These are phyloP conservation scores for Germaria angustata DNA, from an alignment of 2,888 invertebrate species.

Conservation along the genomic window DNA sequence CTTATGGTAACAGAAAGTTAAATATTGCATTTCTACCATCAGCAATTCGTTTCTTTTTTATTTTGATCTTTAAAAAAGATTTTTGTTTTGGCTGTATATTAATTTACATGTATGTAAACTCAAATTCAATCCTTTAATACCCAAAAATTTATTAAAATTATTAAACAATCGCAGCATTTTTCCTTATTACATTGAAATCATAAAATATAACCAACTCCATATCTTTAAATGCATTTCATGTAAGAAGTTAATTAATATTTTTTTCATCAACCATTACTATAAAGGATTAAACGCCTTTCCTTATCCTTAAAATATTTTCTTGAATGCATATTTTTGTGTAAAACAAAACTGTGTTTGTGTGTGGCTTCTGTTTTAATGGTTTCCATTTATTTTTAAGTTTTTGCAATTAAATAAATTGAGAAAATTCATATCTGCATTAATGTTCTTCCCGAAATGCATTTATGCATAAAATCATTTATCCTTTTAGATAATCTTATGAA, in stretches of 20 bases:
- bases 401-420: background rate
- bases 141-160: too few relatives aligned
- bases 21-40: too few relatives aligned
- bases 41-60: too few relatives aligned
- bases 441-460: background rate
- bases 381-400: background rate
- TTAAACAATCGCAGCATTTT: too few relatives aligned
- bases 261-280: conserved; percentile 39
- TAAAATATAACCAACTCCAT: conserved; percentile 4
- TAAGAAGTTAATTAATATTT: conserved; percentile 12
- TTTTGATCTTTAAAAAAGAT: too few relatives aligned
- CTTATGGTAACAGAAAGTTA: too few relatives aligned
- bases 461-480: too few relatives aligned
- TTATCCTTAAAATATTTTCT: conserved; percentile 23
- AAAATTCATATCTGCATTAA: background rate
- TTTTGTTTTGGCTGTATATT: too few relatives aligned
- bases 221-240: conserved; percentile 30
- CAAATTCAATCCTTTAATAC: too few relatives aligned
- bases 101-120: too few relatives aligned
- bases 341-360: background rate
- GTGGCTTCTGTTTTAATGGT: background rate
- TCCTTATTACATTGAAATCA: background rate
- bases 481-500: too few relatives aligned
- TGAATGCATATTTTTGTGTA: background rate
- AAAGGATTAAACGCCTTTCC: conserved; percentile 43